phyloP scores from a whole-genome alignment of 2,113 vertebrate genomes.

The Vireo altiloquus region DNA sequence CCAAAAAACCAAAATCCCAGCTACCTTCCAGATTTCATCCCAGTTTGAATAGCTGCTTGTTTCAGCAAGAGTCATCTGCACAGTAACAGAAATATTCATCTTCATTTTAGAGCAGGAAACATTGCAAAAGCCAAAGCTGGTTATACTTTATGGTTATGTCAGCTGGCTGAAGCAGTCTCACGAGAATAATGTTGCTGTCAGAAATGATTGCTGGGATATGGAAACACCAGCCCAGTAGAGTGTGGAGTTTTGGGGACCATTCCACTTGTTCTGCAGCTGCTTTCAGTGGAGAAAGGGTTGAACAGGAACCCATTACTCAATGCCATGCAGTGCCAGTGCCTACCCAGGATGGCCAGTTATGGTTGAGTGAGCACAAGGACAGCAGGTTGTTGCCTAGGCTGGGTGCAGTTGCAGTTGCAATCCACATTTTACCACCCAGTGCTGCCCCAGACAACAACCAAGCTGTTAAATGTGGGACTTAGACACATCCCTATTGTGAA shows the following conservation, averaged over 20 bases:
- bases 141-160: not conserved
- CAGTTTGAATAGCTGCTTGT: not conserved
- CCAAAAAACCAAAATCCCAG: not conserved
- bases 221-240: not conserved
- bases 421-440: not conserved
- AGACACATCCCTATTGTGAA: not conserved
- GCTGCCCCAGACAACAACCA: not conserved
- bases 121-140: not conserved
- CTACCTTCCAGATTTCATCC: not conserved
- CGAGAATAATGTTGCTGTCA: not conserved
- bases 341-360: not conserved
- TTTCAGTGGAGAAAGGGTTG: not conserved
- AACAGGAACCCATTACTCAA: not conserved
- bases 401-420: not conserved
- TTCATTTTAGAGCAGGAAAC: not conserved
- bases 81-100: not conserved
- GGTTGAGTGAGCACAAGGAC: not conserved
- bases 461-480: not conserved
- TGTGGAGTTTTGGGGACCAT: not conserved
- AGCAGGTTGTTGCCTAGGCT: not conserved
- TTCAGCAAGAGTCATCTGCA: not conserved
- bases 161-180: not conserved
- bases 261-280: not conserved
- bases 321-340: not conserved
- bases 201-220: not conserved